Conservation (phyloP, 2,888 invertebrate species). For the Protophormia terraenovae region DNA sequence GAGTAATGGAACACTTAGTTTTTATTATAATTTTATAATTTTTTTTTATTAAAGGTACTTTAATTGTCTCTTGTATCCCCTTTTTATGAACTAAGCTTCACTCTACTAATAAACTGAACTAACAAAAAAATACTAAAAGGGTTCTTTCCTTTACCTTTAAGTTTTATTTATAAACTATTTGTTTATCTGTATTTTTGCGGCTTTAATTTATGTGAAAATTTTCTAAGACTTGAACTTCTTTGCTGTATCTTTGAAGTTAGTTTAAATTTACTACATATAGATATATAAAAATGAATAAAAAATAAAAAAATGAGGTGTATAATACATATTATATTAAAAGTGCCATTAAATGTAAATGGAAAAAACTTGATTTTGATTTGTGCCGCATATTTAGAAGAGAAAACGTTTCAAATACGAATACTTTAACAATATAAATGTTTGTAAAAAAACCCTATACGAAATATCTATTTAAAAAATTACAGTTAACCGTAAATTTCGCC, state of each 20-base stretch:
- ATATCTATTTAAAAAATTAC: background rate
- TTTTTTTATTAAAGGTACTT: no score
- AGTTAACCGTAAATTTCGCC: background rate
- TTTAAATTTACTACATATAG: background rate
- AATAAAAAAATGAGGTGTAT: slow-evolving; percentile 38
- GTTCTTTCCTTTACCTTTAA: no score
- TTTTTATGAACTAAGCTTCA: no score
- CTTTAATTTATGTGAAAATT: no score
- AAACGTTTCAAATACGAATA: background rate
- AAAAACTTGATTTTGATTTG: background rate
- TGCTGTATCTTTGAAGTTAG: background rate
- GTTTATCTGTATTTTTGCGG: no score
- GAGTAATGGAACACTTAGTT: no score
- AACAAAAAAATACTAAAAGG: no score
- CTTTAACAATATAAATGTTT: background rate
- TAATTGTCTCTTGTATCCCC: no score
- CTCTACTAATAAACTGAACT: no score
- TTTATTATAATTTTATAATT: no score
- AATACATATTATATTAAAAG: slow-evolving; percentile 21
- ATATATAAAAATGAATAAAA: background rate
- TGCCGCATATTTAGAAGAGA: background rate
- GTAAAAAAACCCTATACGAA: background rate
- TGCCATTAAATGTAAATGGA: slow-evolving; percentile 30
- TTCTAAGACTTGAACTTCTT: no score
- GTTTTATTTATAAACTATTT: no score